These are phyloP conservation scores for Lamellibrachia columna DNA, from an alignment of 2,888 invertebrate genomes.

Conservation along the genomic window DNA sequence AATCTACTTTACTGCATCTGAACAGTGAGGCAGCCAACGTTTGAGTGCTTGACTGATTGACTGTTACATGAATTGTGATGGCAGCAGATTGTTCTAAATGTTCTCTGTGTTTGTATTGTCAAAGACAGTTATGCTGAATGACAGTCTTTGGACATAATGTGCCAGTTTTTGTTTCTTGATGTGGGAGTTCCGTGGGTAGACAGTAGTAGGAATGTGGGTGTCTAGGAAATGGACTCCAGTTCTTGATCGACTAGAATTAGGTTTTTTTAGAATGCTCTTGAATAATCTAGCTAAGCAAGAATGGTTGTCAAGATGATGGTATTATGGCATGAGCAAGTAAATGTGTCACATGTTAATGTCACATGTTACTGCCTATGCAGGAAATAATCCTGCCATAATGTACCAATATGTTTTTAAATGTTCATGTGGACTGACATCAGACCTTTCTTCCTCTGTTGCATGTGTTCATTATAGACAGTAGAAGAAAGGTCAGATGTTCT, in stretches of 20 bases:
- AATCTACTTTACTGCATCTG: not conserved
- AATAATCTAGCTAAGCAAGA: not conserved
- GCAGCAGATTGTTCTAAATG: not conserved
- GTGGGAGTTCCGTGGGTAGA: not conserved
- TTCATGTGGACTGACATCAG: too few species aligned
- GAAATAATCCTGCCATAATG: not conserved
- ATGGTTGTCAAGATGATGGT: not conserved
- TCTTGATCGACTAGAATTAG: not conserved
- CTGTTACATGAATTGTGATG: not conserved
- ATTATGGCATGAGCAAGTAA: not conserved
- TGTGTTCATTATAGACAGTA: too few species aligned
- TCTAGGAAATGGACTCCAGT: not conserved
- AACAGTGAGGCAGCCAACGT: not conserved
- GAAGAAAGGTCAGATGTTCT: too few species aligned
- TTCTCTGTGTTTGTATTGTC: not conserved
- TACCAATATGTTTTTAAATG: not conserved
- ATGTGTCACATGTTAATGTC: not conserved
- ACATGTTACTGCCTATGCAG: not conserved
- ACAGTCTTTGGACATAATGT: not conserved
- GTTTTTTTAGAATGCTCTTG: not conserved
- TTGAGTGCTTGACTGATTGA: conserved; percentile 5
- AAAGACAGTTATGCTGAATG: not conserved
- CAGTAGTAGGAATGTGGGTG: not conserved
- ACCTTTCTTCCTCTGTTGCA: too few species aligned
- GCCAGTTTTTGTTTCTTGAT: not conserved